phyloP scores from a whole-genome alignment of 2,888 invertebrate genomes.

The Rhorus exstirpatorius region DNA sequence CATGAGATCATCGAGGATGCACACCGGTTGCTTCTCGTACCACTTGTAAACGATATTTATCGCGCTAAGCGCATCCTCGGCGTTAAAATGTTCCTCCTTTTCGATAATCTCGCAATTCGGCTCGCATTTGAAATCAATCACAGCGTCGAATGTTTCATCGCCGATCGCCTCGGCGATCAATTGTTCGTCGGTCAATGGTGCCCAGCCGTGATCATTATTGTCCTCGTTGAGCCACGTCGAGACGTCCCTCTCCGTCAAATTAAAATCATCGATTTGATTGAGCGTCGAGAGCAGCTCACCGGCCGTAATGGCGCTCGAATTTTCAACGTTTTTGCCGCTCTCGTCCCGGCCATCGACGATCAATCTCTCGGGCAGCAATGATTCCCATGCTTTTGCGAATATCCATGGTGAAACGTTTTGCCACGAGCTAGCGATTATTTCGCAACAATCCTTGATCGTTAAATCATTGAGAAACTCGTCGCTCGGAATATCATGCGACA shows the following conservation, averaged over 20 bases:
- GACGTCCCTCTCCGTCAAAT: conserved; percentile 5
- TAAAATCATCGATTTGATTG: conserved; percentile 11
- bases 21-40: conserved; percentile 18
- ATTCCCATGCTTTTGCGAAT: conserved; percentile 21
- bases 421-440: conserved; percentile 25
- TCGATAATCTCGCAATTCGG: not conserved
- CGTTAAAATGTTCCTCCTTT: not conserved
- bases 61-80: conserved; percentile 18
- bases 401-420: not conserved
- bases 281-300: conserved; percentile 13
- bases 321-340: not conserved
- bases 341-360: not conserved
- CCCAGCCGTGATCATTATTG: conserved; percentile 21
- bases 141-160: conserved; percentile 1
- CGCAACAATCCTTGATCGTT: conserved; percentile 26
- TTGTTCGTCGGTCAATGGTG: conserved; percentile 24
- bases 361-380: not conserved
- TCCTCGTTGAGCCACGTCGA: conserved; percentile 16
- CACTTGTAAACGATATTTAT: conserved; percentile 25
- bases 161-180: conserved; percentile 15
- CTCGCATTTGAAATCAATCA: conserved; percentile 9
- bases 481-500: not conserved
- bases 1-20: conserved; percentile 19
- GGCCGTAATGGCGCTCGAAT: not conserved
- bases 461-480: conserved; percentile 8